Percentiles rank a stretch among this genome's conserved stretches.
phyloP scores from a whole-genome alignment of 2,113 vertebrate species.

The Steatornis caripensis region DNA sequence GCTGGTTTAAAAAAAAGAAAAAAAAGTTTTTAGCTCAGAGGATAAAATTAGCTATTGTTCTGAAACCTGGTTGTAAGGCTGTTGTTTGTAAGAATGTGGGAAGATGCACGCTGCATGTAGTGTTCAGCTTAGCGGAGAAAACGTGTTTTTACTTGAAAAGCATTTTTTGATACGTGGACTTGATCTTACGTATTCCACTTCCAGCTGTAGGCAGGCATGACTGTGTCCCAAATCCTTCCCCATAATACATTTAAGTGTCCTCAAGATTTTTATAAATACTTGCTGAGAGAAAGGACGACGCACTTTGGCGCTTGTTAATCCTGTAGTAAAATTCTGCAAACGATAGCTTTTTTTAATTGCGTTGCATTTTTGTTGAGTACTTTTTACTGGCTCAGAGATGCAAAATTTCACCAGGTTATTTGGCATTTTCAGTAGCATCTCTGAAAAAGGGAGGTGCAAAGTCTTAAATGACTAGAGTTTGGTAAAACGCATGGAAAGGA shows the following conservation, averaged over 20 bases:
- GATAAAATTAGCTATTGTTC: neutral
- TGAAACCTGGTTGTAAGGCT: neutral
- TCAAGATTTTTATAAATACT: neutral
- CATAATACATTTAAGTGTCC: neutral
- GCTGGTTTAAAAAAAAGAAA: neutral
- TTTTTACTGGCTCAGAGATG: neutral
- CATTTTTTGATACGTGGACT: neutral
- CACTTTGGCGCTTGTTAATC: neutral
- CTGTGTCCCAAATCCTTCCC: neutral
- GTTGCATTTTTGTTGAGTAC: neutral
- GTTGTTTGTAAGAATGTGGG: neutral
- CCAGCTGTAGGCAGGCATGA: neutral
- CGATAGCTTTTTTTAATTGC: neutral
- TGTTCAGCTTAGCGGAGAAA: neutral
- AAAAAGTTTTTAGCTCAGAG: neutral
- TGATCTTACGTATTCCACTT: neutral
- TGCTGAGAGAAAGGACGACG: neutral
- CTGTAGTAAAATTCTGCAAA: neutral
- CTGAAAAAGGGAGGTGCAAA: neutral
- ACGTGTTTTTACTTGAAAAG: neutral
- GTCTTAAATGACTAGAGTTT: neutral
- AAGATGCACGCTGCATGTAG: neutral
- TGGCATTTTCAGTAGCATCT: neutral
- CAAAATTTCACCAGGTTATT: neutral
- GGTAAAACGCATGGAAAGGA: neutral